Evolutionary conservation across 1,140 invertebrate species (phyloP).

Genomic region (Diploscapter pachys): DNA sequence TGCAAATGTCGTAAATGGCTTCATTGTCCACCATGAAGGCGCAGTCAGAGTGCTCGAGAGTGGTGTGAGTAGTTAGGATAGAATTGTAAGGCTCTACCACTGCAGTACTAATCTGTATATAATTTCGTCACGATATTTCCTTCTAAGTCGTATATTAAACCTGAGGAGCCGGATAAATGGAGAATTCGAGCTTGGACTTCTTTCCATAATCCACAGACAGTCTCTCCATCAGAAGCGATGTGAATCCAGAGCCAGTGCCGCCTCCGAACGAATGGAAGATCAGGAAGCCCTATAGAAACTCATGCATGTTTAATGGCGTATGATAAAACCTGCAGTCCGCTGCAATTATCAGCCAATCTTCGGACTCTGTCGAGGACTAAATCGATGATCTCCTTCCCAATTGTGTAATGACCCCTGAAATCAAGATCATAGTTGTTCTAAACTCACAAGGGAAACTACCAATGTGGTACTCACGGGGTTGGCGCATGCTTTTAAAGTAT

Average conservation of each 20-base stretch:
- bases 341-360: conserved; percentile 62
- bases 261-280: conserved; percentile 87
- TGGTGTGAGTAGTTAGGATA: conserved; percentile 68
- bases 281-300: conserved; percentile 77
- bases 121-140: background rate
- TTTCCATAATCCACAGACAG: conserved; percentile 71
- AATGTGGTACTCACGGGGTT: too few species aligned
- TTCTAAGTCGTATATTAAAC: conserved; percentile 28
- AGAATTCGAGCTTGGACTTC: conserved; percentile 77
- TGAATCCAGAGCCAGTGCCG: conserved; percentile 70
- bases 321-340: conserved; percentile 72
- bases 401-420: conserved; percentile 77
- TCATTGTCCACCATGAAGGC: conserved; percentile 39
- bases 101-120: conserved; percentile 49
- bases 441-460: too few species aligned
- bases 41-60: conserved; percentile 57
- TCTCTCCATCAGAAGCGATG: conserved; percentile 71
- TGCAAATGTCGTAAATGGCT: conserved; percentile 83
- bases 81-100: conserved; percentile 62
- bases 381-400: conserved; percentile 68
- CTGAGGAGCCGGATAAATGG: conserved; percentile 73
- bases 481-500: too few species aligned
- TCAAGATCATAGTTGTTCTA: too few species aligned
- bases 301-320: conserved; percentile 80
- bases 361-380: background rate